Evolutionary conservation across 2,888 invertebrate genomes (phyloP).

Genomic region (Bedellia somnulentella): DNA sequence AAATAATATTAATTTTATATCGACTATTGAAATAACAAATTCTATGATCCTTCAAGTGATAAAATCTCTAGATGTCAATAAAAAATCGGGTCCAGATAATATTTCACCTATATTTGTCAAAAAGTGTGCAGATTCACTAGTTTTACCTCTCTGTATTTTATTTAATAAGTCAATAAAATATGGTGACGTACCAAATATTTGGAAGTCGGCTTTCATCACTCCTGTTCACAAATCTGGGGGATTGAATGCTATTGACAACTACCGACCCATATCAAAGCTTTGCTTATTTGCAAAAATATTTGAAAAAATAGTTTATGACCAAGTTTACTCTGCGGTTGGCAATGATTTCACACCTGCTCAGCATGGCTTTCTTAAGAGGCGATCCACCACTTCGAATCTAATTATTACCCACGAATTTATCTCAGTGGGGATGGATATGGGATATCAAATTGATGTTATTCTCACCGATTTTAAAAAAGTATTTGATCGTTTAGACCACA

Average conservation of each 20-base stretch:
- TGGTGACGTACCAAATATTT: not conserved
- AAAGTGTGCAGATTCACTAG: not conserved
- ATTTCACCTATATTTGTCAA: not conserved
- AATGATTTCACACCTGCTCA: not conserved
- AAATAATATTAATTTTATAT: too few relatives aligned
- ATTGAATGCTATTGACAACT: not conserved
- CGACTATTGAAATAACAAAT: too few relatives aligned
- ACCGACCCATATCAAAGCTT: slow-evolving; percentile 1
- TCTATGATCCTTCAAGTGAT: too few relatives aligned
- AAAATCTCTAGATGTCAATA: not conserved
- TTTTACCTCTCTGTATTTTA: too few relatives aligned
- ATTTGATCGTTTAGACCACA: slow-evolving; percentile 1
- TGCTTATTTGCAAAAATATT: slow-evolving; percentile 1
- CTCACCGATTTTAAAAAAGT: slow-evolving; percentile 1
- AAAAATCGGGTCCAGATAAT: not conserved
- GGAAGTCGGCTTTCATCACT: not conserved
- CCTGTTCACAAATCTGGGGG: not conserved
- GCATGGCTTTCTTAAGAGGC: not conserved
- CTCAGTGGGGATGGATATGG: not conserved
- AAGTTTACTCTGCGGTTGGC: not conserved
- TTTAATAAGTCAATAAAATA: not conserved
- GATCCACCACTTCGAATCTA: not conserved
- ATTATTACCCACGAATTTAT: not conserved
- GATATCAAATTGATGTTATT: not conserved
- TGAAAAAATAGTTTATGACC: not conserved